Base-by-base conservation (phyloP, 2,888 invertebrate genomes). In the Norana najaformis region DNA sequence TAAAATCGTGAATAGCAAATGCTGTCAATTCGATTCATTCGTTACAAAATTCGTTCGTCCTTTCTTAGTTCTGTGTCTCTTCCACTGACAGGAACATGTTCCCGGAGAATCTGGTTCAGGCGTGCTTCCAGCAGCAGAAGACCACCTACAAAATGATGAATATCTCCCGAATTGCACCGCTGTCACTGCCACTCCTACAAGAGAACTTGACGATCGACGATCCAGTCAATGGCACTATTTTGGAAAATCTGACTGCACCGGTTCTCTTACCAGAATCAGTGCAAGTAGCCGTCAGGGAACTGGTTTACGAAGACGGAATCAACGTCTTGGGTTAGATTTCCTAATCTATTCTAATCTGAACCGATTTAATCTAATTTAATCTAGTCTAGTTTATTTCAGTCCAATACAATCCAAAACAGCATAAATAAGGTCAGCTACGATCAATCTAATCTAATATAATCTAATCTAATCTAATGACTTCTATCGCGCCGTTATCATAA, bases 71-170 rank as follows among this genome's bases (percentile, higher is more conserved):
- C 47, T 83, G 83, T 34, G 35, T 89, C 23, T 41, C 53, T 53
- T 34, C 16, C 39, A 23, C 53, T 6, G 83, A n/a, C 93, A 96
- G 96, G 93, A 96, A 96, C 92, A 95, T 96, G 95, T 95, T 96
- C 92, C 96, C 96, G 14, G 96, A 96, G 92, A 96, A 96, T 93
- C 93, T 96, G 92, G 95, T 96, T 41, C 96, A 96, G 93, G 96
- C 96, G 14, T 96, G 96, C 92, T 96, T 96, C 93, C 95, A 96
- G 92, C 96, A 96, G 93, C 95, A 95, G 36, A 95, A 95, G 92
- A 96, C 96, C 5, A 94, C 95, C 20, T 96, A 96, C 92, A 91
- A 91, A 18, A 90, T 89, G 23, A 91, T 90, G 90, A n/a, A 2
- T 11, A 14, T 38, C 35, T 34, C 18, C 35, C 30, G 13, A 0